Evolutionary conservation across 1,140 invertebrate species (phyloP), one percentile per base, ranked within the genome.

Genomic region (Drosophila triauraria): DNA sequence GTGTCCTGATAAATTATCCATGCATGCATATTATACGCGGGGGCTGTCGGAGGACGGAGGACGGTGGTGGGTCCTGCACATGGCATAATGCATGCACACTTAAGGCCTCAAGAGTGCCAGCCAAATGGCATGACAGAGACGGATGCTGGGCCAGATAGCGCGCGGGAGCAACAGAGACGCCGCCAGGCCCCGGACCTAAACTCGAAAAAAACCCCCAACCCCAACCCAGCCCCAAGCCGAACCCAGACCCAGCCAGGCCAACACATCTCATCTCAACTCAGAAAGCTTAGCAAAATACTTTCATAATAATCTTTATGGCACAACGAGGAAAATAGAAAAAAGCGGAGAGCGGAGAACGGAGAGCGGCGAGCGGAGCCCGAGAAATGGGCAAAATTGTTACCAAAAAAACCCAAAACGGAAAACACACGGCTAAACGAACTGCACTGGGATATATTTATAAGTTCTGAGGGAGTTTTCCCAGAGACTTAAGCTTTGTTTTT

Each of bases 291-390:
- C 64, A 87, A 83, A 88, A 87, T 83, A 83, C 84, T 87, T 88
- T 88, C 80, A 87, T 87, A 87, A 87, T 87, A 87, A 87, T 87
- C 83, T 87, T 87, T 83, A 87, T 87, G 84, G 80, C 68, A 80
- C 68, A 78, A 72, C 81, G 76, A 77, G 78, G 51, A 56, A 47
- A 74, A 65, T 65, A 50, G 67, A 85, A 62, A 69, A 78, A 70
- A 67, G 32, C 32, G 60, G 32, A 25, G 43, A 43, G 10, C 35
- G 7, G 23, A 3, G 13, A 10, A 4, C 12, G 20, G 7, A 3
- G n/a, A 13, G n/a, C 42, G 13, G 15, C 17, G 25, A 17, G 5
- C 32, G 25, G 25, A 15, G 48, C 50, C 32, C 30, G 23, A 58
- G 56, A 65, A 70, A 44, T 54, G 48, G 67, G 60, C 43, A 82